Percentiles rank a stretch among this genome's conserved stretches.
Conservation (phyloP, 2,888 invertebrate species). For the Xanthorhoe spadicearia region DNA sequence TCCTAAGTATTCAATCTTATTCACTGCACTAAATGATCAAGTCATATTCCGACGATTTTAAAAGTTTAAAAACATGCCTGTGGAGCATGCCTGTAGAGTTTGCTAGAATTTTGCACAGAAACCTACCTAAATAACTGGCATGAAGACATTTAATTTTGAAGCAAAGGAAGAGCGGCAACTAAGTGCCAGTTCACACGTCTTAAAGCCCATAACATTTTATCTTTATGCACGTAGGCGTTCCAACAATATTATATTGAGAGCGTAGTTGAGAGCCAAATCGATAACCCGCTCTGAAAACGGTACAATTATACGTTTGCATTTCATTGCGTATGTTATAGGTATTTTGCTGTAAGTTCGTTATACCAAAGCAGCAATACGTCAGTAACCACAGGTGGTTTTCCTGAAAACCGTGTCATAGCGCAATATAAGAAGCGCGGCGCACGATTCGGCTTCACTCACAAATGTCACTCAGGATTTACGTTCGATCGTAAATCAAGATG, state of each 20-base stretch:
- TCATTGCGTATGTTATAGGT: conserved; percentile 51
- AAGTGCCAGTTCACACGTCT: conserved; percentile 52
- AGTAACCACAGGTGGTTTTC: conserved; percentile 64
- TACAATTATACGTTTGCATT: conserved; percentile 43
- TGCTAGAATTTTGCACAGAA: neutral
- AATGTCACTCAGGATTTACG: conserved; percentile 83
- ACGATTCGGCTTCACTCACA: conserved; percentile 73
- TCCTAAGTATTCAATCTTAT: no score
- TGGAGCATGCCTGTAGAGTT: neutral
- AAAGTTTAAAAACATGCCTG: neutral
- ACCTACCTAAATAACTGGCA: conserved; percentile 1
- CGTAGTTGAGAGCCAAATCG: conserved; percentile 40
- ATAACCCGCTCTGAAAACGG: conserved; percentile 44
- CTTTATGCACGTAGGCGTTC: conserved; percentile 58
- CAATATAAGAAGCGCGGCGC: conserved; percentile 57
- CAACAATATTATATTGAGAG: conserved; percentile 57
- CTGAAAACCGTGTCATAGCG: conserved; percentile 70
- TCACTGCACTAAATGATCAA: neutral
- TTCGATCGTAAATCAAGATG: conserved; percentile 83
- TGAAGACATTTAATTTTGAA: conserved; percentile 29
- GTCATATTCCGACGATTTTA: neutral
- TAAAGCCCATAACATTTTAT: conserved; percentile 57
- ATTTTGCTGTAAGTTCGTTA: conserved; percentile 40
- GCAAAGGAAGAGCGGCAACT: conserved; percentile 27
- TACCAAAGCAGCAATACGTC: conserved; percentile 52